Evolutionary conservation across 2,797 vertebrate genomes (phyloP), one percentile per base, ranked within the genome.

Genomic region (Alca torda): DNA sequence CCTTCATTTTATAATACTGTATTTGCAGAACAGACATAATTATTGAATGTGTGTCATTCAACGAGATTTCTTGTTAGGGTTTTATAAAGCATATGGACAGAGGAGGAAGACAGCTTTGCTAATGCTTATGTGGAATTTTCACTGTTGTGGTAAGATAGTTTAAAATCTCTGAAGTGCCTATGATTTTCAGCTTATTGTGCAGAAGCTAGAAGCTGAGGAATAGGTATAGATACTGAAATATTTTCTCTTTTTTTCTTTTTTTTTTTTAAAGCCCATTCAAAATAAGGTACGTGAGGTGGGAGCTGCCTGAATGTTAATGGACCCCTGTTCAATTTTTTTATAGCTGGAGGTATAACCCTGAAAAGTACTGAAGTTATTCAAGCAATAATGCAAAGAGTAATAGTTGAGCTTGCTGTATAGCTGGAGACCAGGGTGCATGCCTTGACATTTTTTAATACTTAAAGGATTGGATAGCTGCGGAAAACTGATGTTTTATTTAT

Each of bases 61-160:
- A 20, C 8, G 41, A 31, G 57, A 68, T 92, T 79, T 84, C 86
- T 82, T 93, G 26, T 76, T 93, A 81, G 73, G 68, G 25, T 68
- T 84, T 84, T 92, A 56, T 92, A 82, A 95, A 69, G 46, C 30
- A 2, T 89, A 45, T 75, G 70, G 73, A 92, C 80, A 87, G 67
- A 76, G 48, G 18, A 25, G 17, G 50, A 69, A 84, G 75, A 81
- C 91, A 81, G 53, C 65, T 63, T 80, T 91, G 10, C 73, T 89
- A 15, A 30, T 89, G 30, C 45, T 73, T 51, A 31, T 1, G 35
- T 79, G 35, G 84, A 63, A 70, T 72, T 97, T 98, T 48, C 91
- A 97, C 54, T 97, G 97, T 90, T 98, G 97, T 21, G 97, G 98
- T 70, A 98, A 98, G 93, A 98, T 70, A 13, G 97, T 46, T 97